These are phyloP conservation scores for Cheiracanthium punctorium DNA, from an alignment of 2,888 invertebrate genomes.

Conservation along the genomic window DNA sequence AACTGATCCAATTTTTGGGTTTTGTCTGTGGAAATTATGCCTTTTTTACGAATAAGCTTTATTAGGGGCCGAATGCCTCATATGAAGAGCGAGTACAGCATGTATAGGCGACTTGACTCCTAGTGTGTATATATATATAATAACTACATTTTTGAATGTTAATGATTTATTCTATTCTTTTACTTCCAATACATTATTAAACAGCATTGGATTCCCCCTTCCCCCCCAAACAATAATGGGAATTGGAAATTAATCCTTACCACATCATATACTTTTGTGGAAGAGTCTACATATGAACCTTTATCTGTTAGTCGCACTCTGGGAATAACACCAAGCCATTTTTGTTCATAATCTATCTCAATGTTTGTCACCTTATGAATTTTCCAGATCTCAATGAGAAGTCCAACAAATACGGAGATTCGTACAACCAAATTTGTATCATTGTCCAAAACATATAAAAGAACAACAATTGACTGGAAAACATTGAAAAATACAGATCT, in stretches of 20 bases:
- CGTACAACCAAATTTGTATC: constrained; percentile 97
- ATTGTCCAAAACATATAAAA: constrained; percentile 97
- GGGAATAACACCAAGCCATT: constrained; percentile 87
- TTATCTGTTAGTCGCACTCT: constrained; percentile 90
- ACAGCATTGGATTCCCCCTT: too few species aligned
- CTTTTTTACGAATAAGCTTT: too few species aligned
- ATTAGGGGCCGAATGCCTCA: too few species aligned
- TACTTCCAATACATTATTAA: too few species aligned
- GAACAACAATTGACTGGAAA: constrained; percentile 95
- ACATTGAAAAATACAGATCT: constrained; percentile 98
- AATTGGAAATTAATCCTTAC: constrained; percentile 74
- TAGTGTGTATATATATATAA: too few species aligned
- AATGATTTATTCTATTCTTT: too few species aligned
- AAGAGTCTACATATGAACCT: constrained; percentile 95
- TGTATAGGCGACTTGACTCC: too few species aligned
- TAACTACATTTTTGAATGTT: too few species aligned
- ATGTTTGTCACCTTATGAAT: constrained; percentile 88
- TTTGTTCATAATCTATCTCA: constrained; percentile 83
- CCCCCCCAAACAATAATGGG: background rate
- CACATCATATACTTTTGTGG: constrained; percentile 92
- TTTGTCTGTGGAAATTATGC: too few species aligned
- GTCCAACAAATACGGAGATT: constrained; percentile 94
- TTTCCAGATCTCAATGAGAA: constrained; percentile 99
- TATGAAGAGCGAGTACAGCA: too few species aligned
- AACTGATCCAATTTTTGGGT: too few species aligned